Evolutionary conservation across 2,797 vertebrate species (phyloP).

Genomic region (Masticophis lateralis): DNA sequence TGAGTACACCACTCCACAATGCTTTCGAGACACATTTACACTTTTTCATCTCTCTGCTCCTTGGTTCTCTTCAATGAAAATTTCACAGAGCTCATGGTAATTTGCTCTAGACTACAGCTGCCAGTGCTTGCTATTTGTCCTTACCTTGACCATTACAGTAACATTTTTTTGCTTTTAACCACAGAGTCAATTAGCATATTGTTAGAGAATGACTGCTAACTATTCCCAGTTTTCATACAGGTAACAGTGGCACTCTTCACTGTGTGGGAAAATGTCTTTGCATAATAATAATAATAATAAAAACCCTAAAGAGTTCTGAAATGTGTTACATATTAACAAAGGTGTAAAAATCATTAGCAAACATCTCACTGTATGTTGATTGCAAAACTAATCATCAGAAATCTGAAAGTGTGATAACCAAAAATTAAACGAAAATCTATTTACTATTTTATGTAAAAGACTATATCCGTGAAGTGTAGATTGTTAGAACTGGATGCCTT

Average conservation of each 20-base stretch:
- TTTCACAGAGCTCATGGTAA: not conserved
- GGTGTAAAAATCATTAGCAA: not conserved
- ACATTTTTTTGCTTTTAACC: not conserved
- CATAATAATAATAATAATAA: not conserved
- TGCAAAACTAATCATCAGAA: not conserved
- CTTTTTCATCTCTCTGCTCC: not conserved
- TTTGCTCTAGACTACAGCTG: not conserved
- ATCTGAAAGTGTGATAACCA: not conserved
- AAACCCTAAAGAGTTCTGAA: not conserved
- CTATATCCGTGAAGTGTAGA: not conserved
- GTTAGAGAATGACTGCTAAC: not conserved
- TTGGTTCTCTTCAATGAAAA: not conserved
- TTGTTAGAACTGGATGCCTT: constrained; percentile 32
- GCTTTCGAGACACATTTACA: not conserved
- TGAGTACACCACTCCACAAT: not conserved
- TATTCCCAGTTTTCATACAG: not conserved
- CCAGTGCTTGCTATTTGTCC: not conserved
- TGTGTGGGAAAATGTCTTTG: not conserved
- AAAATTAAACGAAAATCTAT: constrained; percentile 18
- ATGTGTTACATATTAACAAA: not conserved
- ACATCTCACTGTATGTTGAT: not conserved
- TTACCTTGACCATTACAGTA: not conserved
- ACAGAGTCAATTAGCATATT: not conserved
- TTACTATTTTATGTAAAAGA: not conserved
- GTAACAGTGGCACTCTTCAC: not conserved